Percentiles rank a stretch among this genome's conserved stretches.
phyloP scores from a whole-genome alignment of 2,113 vertebrate genomes.

The Azemiops feae region DNA sequence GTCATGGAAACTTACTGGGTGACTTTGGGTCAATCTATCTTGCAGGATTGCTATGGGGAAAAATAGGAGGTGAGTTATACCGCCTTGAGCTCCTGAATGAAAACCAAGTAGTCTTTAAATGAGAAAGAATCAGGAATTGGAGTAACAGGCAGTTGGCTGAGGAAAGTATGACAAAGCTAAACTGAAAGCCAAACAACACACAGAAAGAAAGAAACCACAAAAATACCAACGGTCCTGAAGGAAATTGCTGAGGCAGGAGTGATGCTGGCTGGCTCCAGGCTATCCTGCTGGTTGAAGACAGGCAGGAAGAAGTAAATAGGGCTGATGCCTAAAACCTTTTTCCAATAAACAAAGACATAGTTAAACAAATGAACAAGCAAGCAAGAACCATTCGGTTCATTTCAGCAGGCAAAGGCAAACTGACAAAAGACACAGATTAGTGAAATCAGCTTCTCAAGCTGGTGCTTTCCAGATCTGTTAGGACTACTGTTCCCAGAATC shows the following conservation, averaged over 20 bases:
- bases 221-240: background rate
- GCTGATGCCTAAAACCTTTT: background rate
- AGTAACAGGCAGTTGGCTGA: background rate
- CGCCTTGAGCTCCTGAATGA: background rate
- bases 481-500: background rate
- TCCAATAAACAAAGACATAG: background rate
- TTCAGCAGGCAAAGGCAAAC: background rate
- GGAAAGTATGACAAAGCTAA: background rate
- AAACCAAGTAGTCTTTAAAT: background rate
- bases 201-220: background rate
- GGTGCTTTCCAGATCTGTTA: background rate
- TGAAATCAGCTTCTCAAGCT: background rate
- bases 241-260: background rate
- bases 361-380: background rate
- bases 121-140: background rate
- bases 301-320: background rate
- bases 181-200: background rate
- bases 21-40: background rate
- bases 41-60: background rate
- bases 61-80: background rate
- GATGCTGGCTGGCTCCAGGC: background rate
- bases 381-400: background rate
- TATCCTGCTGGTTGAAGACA: background rate
- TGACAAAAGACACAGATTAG: background rate
- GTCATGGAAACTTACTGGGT: background rate